Percentiles rank a stretch among this genome's conserved stretches.
Conservation (phyloP, 2,797 vertebrate genomes). For the Naso thynnoides region DNA sequence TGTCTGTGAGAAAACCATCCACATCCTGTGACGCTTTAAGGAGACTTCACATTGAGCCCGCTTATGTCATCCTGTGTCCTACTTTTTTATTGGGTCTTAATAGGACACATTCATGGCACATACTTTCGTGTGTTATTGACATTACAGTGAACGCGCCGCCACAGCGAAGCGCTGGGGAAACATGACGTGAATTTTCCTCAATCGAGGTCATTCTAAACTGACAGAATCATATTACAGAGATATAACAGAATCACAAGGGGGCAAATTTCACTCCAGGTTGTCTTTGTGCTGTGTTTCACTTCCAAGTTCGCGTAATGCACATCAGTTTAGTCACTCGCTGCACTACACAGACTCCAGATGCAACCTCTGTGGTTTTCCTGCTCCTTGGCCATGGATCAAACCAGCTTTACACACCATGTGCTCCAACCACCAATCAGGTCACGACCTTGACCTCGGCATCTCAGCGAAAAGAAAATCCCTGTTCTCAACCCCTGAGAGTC, state of each 20-base stretch:
- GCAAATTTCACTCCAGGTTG: conserved; percentile 41
- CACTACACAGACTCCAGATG: conserved; percentile 70
- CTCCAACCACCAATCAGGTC: conserved; percentile 65
- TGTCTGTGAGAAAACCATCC: conserved; percentile 34
- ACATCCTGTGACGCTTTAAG: conserved; percentile 43
- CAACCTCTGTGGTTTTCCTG: conserved; percentile 67
- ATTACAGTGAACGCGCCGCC: conserved; percentile 40
- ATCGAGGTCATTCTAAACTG: conserved; percentile 50
- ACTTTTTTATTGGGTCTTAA: conserved; percentile 61
- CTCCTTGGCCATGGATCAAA: conserved; percentile 73
- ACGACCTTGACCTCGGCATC: conserved; percentile 77
- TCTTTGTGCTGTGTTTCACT: conserved; percentile 24
- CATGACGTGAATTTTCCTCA: conserved; percentile 45
- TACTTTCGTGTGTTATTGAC: conserved; percentile 56
- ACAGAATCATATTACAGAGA: conserved; percentile 68
- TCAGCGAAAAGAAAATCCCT: conserved; percentile 61
- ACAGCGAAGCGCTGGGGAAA: conserved; percentile 35
- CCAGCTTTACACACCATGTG: conserved; percentile 63
- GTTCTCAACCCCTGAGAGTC: conserved; percentile 71
- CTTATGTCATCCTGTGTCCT: conserved; percentile 55
- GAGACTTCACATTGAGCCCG: conserved; percentile 48
- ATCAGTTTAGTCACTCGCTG: conserved; percentile 31
- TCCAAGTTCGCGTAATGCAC: conserved; percentile 51
- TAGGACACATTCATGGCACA: conserved; percentile 58
- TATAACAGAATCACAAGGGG: conserved; percentile 43